Percentiles rank a stretch among this genome's conserved stretches.
Evolutionary conservation across 2,797 vertebrate species (phyloP).

Genomic region (Xyrichtys novacula): DNA sequence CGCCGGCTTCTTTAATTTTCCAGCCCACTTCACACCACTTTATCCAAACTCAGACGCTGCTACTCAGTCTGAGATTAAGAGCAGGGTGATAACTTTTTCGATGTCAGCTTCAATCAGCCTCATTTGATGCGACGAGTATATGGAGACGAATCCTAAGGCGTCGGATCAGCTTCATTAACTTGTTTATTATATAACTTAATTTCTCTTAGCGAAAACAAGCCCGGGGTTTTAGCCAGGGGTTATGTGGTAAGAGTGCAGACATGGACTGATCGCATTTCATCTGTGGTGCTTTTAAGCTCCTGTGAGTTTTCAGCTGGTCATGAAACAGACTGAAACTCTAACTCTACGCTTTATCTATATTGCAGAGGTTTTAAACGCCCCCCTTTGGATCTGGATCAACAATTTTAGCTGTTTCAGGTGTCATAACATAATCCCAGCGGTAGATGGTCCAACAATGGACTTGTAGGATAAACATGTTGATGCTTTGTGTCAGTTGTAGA

Average conservation of each 20-base stretch:
- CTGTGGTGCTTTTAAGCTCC: neutral
- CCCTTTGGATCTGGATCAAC: too few relatives aligned
- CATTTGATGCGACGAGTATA: slow-evolving; percentile 23
- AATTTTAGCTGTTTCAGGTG: too few relatives aligned
- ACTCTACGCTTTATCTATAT: too few relatives aligned
- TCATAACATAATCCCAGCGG: neutral
- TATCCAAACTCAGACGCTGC: slow-evolving; percentile 46
- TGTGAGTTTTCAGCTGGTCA: too few relatives aligned
- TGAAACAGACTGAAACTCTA: too few relatives aligned
- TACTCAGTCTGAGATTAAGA: slow-evolving; percentile 50
- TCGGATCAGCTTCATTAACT: slow-evolving; percentile 44
- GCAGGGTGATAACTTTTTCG: slow-evolving; percentile 50
- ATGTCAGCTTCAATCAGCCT: slow-evolving; percentile 39
- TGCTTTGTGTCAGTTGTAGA: neutral
- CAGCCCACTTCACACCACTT: slow-evolving; percentile 54
- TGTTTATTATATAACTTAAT: slow-evolving; percentile 21
- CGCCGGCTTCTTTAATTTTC: slow-evolving; percentile 55
- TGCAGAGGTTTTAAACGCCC: too few relatives aligned
- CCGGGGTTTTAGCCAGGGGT: neutral
- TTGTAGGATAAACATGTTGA: neutral
- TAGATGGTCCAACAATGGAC: neutral
- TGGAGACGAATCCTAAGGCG: slow-evolving; percentile 32
- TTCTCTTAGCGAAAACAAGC: slow-evolving; percentile 7
- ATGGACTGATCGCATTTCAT: neutral
- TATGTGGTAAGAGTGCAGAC: neutral